Conservation (phyloP, 1,140 invertebrate species). For the Zaprionus ghesquierei region DNA sequence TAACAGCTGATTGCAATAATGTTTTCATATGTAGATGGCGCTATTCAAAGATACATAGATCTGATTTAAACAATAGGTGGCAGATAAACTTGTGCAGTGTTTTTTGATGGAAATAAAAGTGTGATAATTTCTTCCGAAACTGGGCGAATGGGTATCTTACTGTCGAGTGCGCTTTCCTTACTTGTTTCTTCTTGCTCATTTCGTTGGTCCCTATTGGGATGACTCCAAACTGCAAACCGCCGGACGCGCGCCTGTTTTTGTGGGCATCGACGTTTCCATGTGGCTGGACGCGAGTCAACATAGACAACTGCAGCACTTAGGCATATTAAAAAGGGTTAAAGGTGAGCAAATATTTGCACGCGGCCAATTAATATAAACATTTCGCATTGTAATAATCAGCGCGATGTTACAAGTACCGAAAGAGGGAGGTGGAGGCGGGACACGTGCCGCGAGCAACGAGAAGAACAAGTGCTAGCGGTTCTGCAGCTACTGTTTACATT, state of each 20-base stretch:
- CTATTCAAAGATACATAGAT: too few species aligned
- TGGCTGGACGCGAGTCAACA: constrained; percentile 36
- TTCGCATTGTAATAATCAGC: constrained; percentile 60
- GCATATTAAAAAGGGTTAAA: constrained; percentile 79
- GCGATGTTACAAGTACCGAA: not conserved
- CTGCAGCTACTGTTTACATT: constrained; percentile 45
- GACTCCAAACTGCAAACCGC: constrained; percentile 4
- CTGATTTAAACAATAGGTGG: too few species aligned
- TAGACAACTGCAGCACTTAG: constrained; percentile 54
- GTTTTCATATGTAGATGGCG: too few species aligned
- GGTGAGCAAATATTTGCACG: constrained; percentile 72
- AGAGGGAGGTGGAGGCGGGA: not conserved
- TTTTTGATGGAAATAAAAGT: too few species aligned
- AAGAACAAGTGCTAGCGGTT: too few species aligned
- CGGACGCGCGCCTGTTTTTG: constrained; percentile 4
- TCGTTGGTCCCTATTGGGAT: constrained; percentile 13
- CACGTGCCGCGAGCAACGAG: constrained; percentile 43
- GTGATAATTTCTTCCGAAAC: too few species aligned
- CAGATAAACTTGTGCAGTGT: too few species aligned
- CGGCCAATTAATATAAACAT: constrained; percentile 68
- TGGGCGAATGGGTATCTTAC: too few species aligned
- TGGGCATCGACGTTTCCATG: constrained; percentile 14
- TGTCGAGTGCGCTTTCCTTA: too few species aligned
- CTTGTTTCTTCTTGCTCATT: constrained; percentile 36
- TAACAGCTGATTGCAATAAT: too few species aligned